Conservation (phyloP, 2,797 vertebrate species). For the Coreius guichenoti region DNA sequence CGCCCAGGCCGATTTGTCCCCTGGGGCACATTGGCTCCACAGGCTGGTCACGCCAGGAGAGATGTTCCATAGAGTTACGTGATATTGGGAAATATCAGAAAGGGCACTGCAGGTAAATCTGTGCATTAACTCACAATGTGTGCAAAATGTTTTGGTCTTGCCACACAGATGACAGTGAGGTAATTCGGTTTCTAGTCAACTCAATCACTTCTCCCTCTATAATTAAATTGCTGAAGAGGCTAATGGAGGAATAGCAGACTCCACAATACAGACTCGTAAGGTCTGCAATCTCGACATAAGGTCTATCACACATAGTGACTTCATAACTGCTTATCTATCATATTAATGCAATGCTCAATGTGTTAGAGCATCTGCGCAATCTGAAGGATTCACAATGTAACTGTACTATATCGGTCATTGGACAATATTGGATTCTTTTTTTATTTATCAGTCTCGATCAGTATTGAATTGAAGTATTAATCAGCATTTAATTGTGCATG, state of each 20-base stretch:
- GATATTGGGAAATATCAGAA: conserved; percentile 63
- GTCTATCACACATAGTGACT: conserved; percentile 13
- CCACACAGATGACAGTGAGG: conserved; percentile 4
- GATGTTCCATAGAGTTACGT: conserved; percentile 65
- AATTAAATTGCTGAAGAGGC: conserved; percentile 44
- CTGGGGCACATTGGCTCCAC: conserved; percentile 75
- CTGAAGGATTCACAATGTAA: background rate
- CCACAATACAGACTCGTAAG: background rate
- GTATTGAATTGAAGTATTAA: background rate
- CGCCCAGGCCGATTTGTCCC: conserved; percentile 83
- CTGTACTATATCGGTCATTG: background rate
- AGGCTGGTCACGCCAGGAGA: conserved; percentile 69
- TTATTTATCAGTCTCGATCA: background rate
- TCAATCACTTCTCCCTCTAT: conserved; percentile 49
- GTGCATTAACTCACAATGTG: conserved; percentile 5
- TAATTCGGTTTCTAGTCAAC: conserved; percentile 49
- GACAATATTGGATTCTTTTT: background rate
- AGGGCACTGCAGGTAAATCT: conserved; percentile 48
- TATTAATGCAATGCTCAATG: background rate
- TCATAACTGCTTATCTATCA: conserved; percentile 10
- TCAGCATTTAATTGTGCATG: background rate
- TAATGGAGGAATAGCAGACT: conserved; percentile 39
- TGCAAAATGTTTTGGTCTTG: conserved; percentile 18
- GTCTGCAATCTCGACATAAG: conserved; percentile 17
- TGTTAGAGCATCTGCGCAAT: background rate